Base-by-base conservation (phyloP, 92 coral and sea anemone species). In the Zoanthus solanderi region DNA sequence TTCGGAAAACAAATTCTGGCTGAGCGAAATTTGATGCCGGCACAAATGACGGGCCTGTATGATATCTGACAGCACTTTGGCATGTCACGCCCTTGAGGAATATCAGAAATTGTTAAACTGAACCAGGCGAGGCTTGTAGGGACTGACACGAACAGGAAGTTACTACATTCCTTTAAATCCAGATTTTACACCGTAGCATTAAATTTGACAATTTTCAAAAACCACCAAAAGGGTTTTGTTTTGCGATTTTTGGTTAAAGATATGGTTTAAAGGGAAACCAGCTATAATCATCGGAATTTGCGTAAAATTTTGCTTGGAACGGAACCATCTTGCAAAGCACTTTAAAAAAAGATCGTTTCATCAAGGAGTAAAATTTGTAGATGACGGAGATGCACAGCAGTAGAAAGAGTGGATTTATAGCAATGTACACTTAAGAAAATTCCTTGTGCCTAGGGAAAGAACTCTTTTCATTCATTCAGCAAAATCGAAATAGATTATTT, bases 41-140 rank as follows among this genome's bases (percentile, higher is more conserved):
- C 58, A 47, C 53, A 46, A 37, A 63, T 65, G 75, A 47, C 73
- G 23, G 75, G 85, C 85, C 85, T 81, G 85, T 56, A 66, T 42
- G 47, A 66, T 66, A 81, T 81, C 85, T 81, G 85, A 81, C 85
- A 81, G 85, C 75, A 60, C 61, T 66, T 48, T 3, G 58, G 74
- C 32, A 47, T 44, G 85, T 81, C 74, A 81, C 85, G 85, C 85
- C 85, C 85, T 50, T 44, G 56, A 30, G 75, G 75, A 56, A 66
- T 81, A 81, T 81, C 85, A 81, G 58, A 81, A 71, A 81, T 81
- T 81, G 71, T 66, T 44, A 69, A 9, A 9, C 12, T 50, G 3
- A 68, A 53, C 61, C 7, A 68, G 85, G 85, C 14, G 85, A 81
- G 85, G 85, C 85, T 7, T 7, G 54, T 10, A 50, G 75, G 28